Evolutionary conservation across 92 coral and sea anemone species (phyloP), one percentile per base, ranked within the genome.

Genomic region (Paramuricea clavata): DNA sequence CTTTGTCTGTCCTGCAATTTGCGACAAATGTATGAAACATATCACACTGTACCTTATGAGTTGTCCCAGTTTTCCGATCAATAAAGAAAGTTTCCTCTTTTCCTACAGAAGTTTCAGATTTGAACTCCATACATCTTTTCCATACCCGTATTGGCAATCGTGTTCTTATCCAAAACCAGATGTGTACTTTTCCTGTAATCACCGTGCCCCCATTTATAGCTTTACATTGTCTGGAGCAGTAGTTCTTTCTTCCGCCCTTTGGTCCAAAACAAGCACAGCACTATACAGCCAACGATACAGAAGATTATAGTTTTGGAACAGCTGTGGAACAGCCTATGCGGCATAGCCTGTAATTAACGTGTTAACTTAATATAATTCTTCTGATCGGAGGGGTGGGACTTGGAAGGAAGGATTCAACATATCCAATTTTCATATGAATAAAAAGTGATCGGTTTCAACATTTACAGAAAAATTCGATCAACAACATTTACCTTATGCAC

Each of bases 61-160:
- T 50, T 34, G 31, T 72, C 11, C 78, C 78, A 0, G 78, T 36
- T 17, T 3, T 72, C 6, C 44, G 27, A 43, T 72, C 78, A 39
- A 72, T 39, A 16, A 36, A 43, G 41, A 15, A 72, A 12, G 35
- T 39, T 39, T 72, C 28, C 25, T 28, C 10, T 36, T 72, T 72
- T 2, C 78, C 78, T 7, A 12, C 56, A 15, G 26, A 50, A 33
- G 8, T 43, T 72, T 17, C 23, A 28, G 25, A 34, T 27, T 72
- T 36, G 78, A 72, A 72, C 56, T 72, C 78, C 78, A 72, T 72
- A 72, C 78, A 72, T 39, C 78, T 72, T 36, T 72, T 72, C 78
- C 78, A 72, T 9, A 19, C 78, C 12, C 78, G 50, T 33, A 12
- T 43, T 11, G 78, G 78, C 33, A 19, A 3, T 12, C 78, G 36